Conservation (phyloP, 2,797 vertebrate species). For the Enteromius viviparus region DNA sequence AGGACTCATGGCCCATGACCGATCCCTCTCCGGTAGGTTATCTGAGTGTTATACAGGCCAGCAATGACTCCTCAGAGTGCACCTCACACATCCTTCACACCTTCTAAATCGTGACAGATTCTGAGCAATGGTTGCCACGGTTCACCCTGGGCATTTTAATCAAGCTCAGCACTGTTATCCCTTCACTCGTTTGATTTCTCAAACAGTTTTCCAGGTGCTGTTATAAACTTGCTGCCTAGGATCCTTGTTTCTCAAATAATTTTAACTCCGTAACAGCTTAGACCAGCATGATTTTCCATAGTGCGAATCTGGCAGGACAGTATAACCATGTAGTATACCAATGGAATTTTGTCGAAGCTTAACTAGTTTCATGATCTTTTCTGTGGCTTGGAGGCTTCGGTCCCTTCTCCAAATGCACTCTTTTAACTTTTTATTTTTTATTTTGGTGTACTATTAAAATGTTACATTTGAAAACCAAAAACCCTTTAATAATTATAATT, state of each 20-base stretch:
- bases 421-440: not conserved
- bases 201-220: conserved; percentile 8
- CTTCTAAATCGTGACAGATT: conserved; percentile 39
- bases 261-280: not conserved
- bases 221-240: conserved; percentile 7
- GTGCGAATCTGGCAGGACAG: too few relatives aligned
- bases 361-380: not conserved
- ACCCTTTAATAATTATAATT: not conserved
- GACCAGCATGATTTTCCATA: not conserved
- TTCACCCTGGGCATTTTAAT: conserved; percentile 49
- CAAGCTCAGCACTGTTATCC: conserved; percentile 24
- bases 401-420: not conserved
- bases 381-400: not conserved
- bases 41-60: conserved; percentile 31
- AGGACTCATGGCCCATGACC: conserved; percentile 38
- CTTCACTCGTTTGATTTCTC: conserved; percentile 25
- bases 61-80: conserved; percentile 30
- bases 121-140: conserved; percentile 38
- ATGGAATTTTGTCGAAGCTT: not conserved
- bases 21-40: conserved; percentile 31
- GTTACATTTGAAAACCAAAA: not conserved
- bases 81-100: conserved; percentile 42
- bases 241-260: conserved; percentile 22
- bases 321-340: not conserved
- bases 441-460: too few relatives aligned